Evolutionary conservation across 2,888 invertebrate species (phyloP).

Genomic region (Tiphia femorata): DNA sequence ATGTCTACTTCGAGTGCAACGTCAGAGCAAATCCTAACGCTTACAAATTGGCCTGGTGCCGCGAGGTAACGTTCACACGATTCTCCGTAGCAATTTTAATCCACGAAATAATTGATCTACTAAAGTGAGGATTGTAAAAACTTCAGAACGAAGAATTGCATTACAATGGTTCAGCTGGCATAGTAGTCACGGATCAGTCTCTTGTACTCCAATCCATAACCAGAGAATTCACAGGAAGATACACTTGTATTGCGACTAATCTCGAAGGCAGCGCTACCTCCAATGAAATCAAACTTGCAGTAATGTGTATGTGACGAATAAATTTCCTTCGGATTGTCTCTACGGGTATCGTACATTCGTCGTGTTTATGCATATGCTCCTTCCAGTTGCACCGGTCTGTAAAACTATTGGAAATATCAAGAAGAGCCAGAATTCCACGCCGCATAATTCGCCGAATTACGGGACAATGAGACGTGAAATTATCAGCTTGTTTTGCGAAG

Average conservation of each 20-base stretch:
- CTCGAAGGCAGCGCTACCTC: constrained; percentile 82
- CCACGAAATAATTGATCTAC: not conserved
- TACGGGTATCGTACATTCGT: not conserved
- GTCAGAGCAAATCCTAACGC: constrained; percentile 87
- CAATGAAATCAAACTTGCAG: constrained; percentile 67
- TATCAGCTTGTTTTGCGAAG: constrained; percentile 85
- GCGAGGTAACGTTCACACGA: constrained; percentile 75
- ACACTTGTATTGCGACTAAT: constrained; percentile 88
- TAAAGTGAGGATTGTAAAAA: no score
- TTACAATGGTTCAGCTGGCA: constrained; percentile 85
- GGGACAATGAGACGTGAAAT: constrained; percentile 90
- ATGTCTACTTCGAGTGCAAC: constrained; percentile 90
- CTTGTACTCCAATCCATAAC: constrained; percentile 89
- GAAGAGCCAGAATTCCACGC: constrained; percentile 46
- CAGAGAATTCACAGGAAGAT: constrained; percentile 87
- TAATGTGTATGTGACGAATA: constrained; percentile 69
- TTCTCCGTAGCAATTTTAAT: not conserved
- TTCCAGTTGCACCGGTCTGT: constrained; percentile 62
- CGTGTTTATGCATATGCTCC: not conserved
- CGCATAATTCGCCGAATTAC: constrained; percentile 77
- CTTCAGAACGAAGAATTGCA: constrained; percentile 85
- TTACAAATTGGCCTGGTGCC: constrained; percentile 88
- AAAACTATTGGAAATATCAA: constrained; percentile 54
- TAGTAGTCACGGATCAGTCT: constrained; percentile 89
- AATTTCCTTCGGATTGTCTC: constrained; percentile 1